Evolutionary conservation across 1,140 invertebrate genomes (phyloP), one percentile per base, ranked within the genome.

Genomic region (Drosophila pandora): DNA sequence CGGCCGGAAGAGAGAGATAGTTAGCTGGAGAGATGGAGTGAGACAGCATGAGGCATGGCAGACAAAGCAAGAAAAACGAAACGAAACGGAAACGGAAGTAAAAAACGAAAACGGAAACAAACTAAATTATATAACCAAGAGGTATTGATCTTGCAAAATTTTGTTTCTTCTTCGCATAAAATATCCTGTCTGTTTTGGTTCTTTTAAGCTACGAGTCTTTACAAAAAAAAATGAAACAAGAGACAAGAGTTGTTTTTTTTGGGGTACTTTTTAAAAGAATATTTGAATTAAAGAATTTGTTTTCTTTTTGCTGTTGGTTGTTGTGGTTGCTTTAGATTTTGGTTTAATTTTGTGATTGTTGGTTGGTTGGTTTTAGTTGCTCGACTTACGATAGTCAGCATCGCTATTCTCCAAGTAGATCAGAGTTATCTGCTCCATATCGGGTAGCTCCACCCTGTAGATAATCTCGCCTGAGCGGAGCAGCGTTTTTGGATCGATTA

Each of bases 361-460:
- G 48, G 60, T 81, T 74, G 82, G 71, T 37, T 37, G 17, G 17
- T 37, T 37, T 92, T 92, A 92, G 78, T 92, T 93, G 94, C 92
- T 92, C 90, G 91, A 93, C 94, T 95, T 95, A 95, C 94, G 93
- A 94, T 94, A 93, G 73, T 94, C 94, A 90, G 93, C 94, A 92
- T 94, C 94, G 92, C 92, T 93, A 92, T 95, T 95, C 95, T 96
- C 95, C 94, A 96, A 95, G 95, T 96, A 96, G 94, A 96, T 96
- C 94, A 96, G 95, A 92, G 95, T 96, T 93, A 96, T 95, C 94
- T 96, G 95, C 94, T 96, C 95, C 95, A 96, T 96, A 95, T 96
- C 95, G 93, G 95, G 95, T 94, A 96, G 95, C 94, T 96, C 95
- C 94, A 96, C 95, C 93, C 95, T 95, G 94, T 95, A 96, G 94